phyloP scores from a whole-genome alignment of 1,140 invertebrate genomes.

The Philopotamus ludificatus region DNA sequence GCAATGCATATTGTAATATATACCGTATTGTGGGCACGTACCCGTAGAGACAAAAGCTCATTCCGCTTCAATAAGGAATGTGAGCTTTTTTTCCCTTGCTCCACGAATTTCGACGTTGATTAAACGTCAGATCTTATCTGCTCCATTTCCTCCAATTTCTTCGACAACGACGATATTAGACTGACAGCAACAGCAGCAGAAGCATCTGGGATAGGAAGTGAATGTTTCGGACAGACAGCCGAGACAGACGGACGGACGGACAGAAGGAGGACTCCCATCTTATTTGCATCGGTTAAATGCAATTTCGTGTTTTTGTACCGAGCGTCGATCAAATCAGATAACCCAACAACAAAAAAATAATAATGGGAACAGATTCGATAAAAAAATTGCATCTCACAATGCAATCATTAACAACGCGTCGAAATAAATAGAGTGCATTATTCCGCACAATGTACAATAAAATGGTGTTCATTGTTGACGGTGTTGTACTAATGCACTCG shows the following conservation, averaged over 20 bases:
- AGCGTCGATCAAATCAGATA: no score
- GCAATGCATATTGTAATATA: no score
- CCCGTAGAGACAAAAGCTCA: no score
- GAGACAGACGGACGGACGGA: neutral
- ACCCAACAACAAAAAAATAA: no score
- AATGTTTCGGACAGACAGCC: no score
- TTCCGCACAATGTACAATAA: neutral
- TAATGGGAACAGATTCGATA: no score
- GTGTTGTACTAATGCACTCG: slow-evolving; percentile 9
- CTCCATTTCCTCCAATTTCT: slow-evolving; percentile 10
- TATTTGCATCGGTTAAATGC: neutral
- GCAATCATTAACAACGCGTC: no score
- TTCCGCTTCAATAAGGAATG: neutral
- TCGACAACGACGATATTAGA: neutral
- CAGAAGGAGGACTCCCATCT: neutral
- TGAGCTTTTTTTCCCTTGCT: slow-evolving; percentile 1
- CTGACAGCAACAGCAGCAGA: neutral
- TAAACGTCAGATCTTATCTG: slow-evolving; percentile 25
- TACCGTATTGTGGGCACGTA: no score
- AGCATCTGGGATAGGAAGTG: neutral
- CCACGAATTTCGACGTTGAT: slow-evolving; percentile 12
- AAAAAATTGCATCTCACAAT: no score
- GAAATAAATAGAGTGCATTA: no score
- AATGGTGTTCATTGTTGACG: slow-evolving; percentile 4
- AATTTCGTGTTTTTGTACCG: no score